Percentiles rank a stretch among this genome's conserved stretches.
Conservation (phyloP, 2,888 invertebrate species). For the Drosophila robusta region DNA sequence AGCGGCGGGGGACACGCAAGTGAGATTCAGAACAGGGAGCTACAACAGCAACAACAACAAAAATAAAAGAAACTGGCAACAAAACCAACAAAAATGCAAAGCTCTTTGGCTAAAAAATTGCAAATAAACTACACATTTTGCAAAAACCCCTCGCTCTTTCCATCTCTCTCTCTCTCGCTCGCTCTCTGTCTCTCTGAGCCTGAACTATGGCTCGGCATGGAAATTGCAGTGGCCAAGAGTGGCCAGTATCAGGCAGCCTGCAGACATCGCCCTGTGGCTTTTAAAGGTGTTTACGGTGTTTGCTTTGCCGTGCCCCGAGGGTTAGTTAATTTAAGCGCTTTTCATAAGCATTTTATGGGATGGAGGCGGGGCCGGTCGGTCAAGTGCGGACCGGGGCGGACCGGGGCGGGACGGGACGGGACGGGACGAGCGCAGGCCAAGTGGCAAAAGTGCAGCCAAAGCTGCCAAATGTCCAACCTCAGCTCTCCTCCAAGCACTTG, state of each 20-base stretch:
- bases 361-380: background rate
- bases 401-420: too few relatives aligned
- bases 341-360: constrained; percentile 74
- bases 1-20: constrained; percentile 3
- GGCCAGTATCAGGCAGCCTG: constrained; percentile 64
- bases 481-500: constrained; percentile 8
- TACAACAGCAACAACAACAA: constrained; percentile 5
- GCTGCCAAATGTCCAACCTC: constrained; percentile 50
- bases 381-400: background rate
- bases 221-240: constrained; percentile 67
- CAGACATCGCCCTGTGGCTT: constrained; percentile 68
- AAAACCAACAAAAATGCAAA: constrained; percentile 65
- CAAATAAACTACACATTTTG: constrained; percentile 77
- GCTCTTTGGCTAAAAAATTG: constrained; percentile 77
- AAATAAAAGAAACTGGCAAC: constrained; percentile 38
- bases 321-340: constrained; percentile 78
- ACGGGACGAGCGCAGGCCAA: too few relatives aligned
- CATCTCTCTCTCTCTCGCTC: background rate
- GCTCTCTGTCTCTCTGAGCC: constrained; percentile 3
- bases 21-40: constrained; percentile 21
- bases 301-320: constrained; percentile 54
- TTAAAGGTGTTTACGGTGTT: constrained; percentile 78
- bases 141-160: constrained; percentile 23
- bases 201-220: constrained; percentile 62
- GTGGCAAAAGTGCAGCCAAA: constrained; percentile 54